Evolutionary conservation across 2,888 invertebrate species (phyloP), one percentile per base, ranked within the genome.

Genomic region (Opisthograptis luteolata): DNA sequence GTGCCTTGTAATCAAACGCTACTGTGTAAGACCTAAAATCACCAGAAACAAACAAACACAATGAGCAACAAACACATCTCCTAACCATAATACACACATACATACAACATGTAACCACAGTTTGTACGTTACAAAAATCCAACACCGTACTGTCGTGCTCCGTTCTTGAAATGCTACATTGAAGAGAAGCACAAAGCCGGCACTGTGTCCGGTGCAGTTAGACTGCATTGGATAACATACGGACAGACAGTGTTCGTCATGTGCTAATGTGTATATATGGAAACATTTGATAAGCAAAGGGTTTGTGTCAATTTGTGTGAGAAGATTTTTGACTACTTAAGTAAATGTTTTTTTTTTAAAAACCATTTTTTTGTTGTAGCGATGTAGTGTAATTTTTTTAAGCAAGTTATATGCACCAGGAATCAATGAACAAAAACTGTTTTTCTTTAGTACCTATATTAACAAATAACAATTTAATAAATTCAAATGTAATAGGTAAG

Each of bases 251-350:
- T n/a, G n/a, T 9, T 31, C 42, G 51, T 47, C 60, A 60, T 59
- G 65, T 67, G 68, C 66, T 69, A 66, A 73, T 69, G 66, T 66
- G 61, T 49, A 53, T 61, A 62, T 67, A 44, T 52, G 10, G 37
- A 46, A 46, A 50, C n/a, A n/a, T n/a, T 54, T 55, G 47, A 46
- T 49, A 41, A 54, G 34, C n/a, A 10, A 8, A 1, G 12, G 6
- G 37, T 35, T 19, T 24, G 9, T 13, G 10, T 27, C 27, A 39
- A 34, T 46, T 34, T 22, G 28, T 47, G 40, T 47, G 47, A 28
- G 47, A 40, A 40, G 22, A 12, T 30, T 20, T 47, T 44, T 22
- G 2, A 34, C 13, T n/a, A n/a, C n/a, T n/a, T n/a, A n/a, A n/a
- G n/a, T n/a, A n/a, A n/a, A n/a, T n/a, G n/a, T n/a, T n/a, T n/a